phyloP scores from a whole-genome alignment of 2,113 vertebrate species.

The Physeter macrocephalus region DNA sequence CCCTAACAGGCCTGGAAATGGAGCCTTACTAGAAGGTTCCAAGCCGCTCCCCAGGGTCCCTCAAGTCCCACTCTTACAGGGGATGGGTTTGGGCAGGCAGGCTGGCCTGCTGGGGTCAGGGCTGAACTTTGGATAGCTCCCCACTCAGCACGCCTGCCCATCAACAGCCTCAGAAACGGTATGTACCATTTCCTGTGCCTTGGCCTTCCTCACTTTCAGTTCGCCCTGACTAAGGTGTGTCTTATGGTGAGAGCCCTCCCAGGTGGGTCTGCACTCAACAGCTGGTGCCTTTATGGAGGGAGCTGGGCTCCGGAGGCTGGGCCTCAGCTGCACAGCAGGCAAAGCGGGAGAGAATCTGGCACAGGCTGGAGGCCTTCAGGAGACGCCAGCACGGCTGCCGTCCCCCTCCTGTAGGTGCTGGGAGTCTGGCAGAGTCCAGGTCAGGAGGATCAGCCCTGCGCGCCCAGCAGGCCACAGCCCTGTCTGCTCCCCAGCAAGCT shows the following conservation, averaged over 20 bases:
- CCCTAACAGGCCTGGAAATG: neutral
- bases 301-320: neutral
- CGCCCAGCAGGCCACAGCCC: neutral
- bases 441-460: neutral
- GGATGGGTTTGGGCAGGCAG: neutral
- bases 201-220: neutral
- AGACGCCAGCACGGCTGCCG: neutral
- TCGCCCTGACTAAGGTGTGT: neutral
- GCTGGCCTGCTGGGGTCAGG: neutral
- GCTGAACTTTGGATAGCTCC: neutral
- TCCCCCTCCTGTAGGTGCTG: neutral
- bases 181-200: neutral
- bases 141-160: neutral
- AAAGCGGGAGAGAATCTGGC: neutral
- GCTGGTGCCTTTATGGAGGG: neutral
- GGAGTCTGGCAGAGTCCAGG: neutral
- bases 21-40: neutral
- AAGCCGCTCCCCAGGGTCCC: neutral
- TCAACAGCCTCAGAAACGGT: neutral
- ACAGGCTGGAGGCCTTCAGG: neutral
- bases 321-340: neutral
- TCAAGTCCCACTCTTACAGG: neutral
- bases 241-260: accelerated
- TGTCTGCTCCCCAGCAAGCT: neutral
- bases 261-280: neutral